A percentile compares a stretch with the other conserved stretches of the same genome.
Conservation (phyloP, 2,888 invertebrate genomes). For the Parnassius glacialis region DNA sequence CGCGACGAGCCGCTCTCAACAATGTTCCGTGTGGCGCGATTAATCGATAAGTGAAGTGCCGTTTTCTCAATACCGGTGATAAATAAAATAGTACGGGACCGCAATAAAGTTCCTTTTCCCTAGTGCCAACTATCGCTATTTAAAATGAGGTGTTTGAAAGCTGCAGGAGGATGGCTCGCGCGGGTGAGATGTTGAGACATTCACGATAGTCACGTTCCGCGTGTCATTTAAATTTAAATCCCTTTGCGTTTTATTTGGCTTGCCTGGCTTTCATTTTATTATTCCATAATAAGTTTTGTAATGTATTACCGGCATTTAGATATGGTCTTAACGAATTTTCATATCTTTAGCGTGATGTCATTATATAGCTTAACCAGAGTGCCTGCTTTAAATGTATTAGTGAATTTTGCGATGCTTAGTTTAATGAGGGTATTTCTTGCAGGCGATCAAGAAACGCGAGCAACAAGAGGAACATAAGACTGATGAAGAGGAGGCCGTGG, state of each 20-base stretch:
- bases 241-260: conserved; percentile 62
- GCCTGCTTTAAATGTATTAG: conserved; percentile 33
- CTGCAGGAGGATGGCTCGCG: conserved; percentile 76
- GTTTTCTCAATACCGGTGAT: conserved; percentile 63
- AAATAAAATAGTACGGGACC: conserved; percentile 56
- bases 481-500: conserved; percentile 64
- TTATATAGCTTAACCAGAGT: conserved; percentile 13
- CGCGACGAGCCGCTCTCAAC: conserved; percentile 54
- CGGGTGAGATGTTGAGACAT: conserved; percentile 67
- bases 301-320: background rate
- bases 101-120: conserved; percentile 36
- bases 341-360: conserved; percentile 10
- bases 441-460: conserved; percentile 76
- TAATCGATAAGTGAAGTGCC: conserved; percentile 66
- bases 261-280: conserved; percentile 56
- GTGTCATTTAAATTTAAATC: conserved; percentile 72
- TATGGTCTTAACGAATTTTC: background rate
- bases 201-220: conserved; percentile 48
- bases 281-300: background rate
- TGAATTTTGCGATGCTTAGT: conserved; percentile 4
- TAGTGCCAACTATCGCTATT: conserved; percentile 44
- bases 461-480: conserved; percentile 66
- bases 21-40: conserved; percentile 68
- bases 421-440: conserved; percentile 44
- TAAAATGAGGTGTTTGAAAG: conserved; percentile 76